Conservation (phyloP, 2,113 vertebrate species). For the Nipponia nippon region DNA sequence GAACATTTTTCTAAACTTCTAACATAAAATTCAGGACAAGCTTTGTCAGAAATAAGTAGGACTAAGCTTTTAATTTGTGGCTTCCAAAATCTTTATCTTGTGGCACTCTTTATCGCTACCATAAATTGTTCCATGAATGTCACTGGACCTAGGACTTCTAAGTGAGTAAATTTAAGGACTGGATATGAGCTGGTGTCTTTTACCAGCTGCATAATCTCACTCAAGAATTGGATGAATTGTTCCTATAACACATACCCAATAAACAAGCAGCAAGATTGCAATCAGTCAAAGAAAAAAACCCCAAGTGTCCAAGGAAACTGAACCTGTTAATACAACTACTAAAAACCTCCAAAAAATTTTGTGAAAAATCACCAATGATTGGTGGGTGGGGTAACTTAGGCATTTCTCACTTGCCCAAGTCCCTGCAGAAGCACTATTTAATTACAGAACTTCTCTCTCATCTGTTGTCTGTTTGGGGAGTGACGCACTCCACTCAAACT, state of each 20-base stretch:
- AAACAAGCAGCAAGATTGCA: not conserved
- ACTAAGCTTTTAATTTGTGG: not conserved
- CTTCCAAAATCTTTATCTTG: not conserved
- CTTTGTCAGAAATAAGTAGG: not conserved
- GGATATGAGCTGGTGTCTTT: not conserved
- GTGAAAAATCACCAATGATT: not conserved
- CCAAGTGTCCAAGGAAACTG: not conserved
- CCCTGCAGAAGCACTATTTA: not conserved
- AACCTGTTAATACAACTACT: not conserved
- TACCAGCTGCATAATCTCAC: not conserved
- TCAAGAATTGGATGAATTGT: not conserved
- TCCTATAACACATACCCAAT: not conserved
- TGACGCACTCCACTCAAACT: not conserved
- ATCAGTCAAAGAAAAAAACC: not conserved
- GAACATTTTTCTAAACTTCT: not conserved
- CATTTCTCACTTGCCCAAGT: not conserved
- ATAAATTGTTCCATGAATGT: not conserved
- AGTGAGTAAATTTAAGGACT: not conserved
- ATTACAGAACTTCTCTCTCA: not conserved
- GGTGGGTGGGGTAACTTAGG: not conserved
- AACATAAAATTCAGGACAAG: not conserved
- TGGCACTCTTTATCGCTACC: not conserved
- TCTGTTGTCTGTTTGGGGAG: not conserved
- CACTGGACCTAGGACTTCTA: not conserved
- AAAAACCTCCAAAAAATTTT: not conserved